Base-by-base conservation (phyloP, 2,113 vertebrate genomes). In the Nipponia nippon region DNA sequence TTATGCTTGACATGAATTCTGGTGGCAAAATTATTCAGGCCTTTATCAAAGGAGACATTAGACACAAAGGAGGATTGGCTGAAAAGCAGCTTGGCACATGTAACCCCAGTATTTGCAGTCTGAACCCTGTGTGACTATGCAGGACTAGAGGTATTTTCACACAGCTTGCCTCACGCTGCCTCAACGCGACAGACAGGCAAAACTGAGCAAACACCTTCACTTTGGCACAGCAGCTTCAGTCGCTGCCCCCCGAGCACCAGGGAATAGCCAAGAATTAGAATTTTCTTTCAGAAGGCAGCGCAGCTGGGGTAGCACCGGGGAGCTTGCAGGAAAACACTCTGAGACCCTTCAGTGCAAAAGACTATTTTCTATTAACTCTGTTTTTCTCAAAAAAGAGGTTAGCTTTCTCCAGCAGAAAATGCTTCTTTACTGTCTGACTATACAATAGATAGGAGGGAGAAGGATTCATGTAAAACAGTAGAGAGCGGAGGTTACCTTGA, bases 401-500 rank as follows among this genome's bases (percentile, higher is more conserved):
- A 90, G 67, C 56, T 25, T 83, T 70, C 59, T 27, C 63, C 73
- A 66, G 55, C 26, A 59, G 34, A 72, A 96, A 87, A 92, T 34
- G 27, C 32, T 63, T 34, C 72, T 78, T 61, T 34, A 62, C 50
- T 83, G 65, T 30, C 90, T 61, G 58, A 50, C 80, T 81, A 27
- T 38, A 91, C 16, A 5, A 61, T 7, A 19, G 44, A 30, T 25
- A 73, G 32, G 36, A 85, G 53, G 47, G 13, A 96, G 94, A 61
- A 73, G 82, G 95, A 95, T 97, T 98, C 94, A 96, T 94, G 95
- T 56, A 95, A 97, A 97, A 92, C 91, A 96, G 81, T 50, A 82
- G 59, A 97, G 49, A 70, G 67, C 46, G 19, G 90, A 97, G 93
- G 96, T 98, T 96, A 99, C 99, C 99, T 99, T 99, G 98, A 99